These are phyloP conservation scores for Gymnocheta viridis DNA, from an alignment of 2,888 invertebrate genomes.

Conservation along the genomic window DNA sequence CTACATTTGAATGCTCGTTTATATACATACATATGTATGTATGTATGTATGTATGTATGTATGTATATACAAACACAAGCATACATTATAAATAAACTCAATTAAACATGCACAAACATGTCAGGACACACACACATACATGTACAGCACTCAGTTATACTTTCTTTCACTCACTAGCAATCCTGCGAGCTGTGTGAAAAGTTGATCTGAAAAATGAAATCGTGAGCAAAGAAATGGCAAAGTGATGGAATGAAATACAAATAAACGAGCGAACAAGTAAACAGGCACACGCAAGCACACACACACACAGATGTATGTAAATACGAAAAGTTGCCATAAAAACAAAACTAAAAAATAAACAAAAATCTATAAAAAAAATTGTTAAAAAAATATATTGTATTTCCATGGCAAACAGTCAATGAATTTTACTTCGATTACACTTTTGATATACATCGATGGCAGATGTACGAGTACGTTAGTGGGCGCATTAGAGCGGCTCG, in stretches of 20 bases:
- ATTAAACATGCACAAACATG: constrained; percentile 60
- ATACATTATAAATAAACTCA: constrained; percentile 55
- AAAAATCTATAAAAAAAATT: background rate
- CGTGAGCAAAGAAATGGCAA: constrained; percentile 41
- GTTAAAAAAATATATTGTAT: constrained; percentile 16
- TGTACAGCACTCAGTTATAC: background rate
- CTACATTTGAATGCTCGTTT: background rate
- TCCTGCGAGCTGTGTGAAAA: constrained; percentile 17
- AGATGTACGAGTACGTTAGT: background rate
- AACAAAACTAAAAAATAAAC: background rate
- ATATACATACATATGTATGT: background rate
- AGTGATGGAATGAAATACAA: constrained; percentile 47
- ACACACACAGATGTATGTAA: constrained; percentile 13
- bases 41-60: too few relatives aligned
- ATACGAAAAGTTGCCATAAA: background rate
- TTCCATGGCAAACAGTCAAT: constrained; percentile 46
- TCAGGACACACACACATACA: background rate
- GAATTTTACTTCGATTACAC: constrained; percentile 55
- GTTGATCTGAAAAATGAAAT: background rate
- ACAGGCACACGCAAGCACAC: background rate
- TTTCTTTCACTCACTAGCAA: background rate
- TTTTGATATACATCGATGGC: constrained; percentile 2
- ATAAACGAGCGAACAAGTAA: constrained; percentile 13
- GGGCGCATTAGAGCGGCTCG: background rate
- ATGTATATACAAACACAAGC: background rate